phyloP scores from a whole-genome alignment of 2,888 invertebrate genomes.

The Cyaniris semiargus region DNA sequence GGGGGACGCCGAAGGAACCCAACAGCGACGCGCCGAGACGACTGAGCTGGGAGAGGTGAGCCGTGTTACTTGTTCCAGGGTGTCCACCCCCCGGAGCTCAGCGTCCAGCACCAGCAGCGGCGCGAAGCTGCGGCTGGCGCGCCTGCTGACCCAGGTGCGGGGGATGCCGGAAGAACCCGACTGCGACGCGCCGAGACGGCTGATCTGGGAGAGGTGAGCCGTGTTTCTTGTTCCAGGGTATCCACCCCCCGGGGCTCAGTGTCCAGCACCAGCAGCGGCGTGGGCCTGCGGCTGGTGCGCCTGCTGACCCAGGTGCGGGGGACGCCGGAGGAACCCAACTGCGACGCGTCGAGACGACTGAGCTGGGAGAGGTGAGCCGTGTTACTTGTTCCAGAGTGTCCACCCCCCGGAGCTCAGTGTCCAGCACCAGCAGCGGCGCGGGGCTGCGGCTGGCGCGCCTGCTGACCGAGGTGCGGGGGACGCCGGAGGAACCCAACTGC shows the following conservation, averaged over 20 bases:
- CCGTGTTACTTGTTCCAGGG: constrained; percentile 40
- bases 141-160: constrained; percentile 65
- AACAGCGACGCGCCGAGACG: constrained; percentile 75
- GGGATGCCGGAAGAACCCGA: constrained; percentile 67
- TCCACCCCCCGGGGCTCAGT: too few relatives aligned
- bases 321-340: constrained; percentile 64
- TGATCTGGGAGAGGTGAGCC: constrained; percentile 84
- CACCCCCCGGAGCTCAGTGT: too few relatives aligned
- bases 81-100: constrained; percentile 68
- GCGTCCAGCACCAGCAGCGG: constrained; percentile 66
- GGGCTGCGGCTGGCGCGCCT: constrained; percentile 64
- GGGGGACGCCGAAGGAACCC: constrained; percentile 66
- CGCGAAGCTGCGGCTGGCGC: constrained; percentile 60
- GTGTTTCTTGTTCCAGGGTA: too few relatives aligned
- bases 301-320: constrained; percentile 67
- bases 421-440: too few relatives aligned
- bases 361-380: constrained; percentile 85
- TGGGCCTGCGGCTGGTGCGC: constrained; percentile 62
- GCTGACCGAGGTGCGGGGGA: constrained; percentile 65
- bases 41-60: constrained; percentile 84
- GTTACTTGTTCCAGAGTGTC: too few relatives aligned
- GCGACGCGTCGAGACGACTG: constrained; percentile 76
- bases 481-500: constrained; percentile 65
- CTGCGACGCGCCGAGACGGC: constrained; percentile 74
- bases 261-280: too few relatives aligned